Conservation (phyloP, 2,113 vertebrate species). For the Muntiacus muntjak region DNA sequence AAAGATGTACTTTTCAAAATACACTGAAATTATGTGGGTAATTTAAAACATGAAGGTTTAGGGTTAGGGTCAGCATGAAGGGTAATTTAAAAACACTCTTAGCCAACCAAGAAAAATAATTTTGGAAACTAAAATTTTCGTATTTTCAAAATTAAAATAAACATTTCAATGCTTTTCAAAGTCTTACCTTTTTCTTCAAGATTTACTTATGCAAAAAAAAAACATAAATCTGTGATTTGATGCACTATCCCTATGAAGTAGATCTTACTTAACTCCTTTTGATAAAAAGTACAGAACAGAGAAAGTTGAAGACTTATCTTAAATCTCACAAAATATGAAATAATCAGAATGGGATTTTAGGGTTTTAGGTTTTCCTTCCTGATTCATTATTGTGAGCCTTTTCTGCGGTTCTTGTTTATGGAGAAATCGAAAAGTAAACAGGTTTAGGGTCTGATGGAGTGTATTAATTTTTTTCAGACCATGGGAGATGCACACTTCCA, state of each 20-base stretch:
- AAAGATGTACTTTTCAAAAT: not conserved
- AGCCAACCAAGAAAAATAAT: not conserved
- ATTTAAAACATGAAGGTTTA: not conserved
- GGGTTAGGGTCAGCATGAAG: not conserved
- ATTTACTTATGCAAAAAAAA: not conserved
- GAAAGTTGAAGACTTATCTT: not conserved
- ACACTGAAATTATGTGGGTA: not conserved
- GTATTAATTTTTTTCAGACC: not conserved
- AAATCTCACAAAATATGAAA: not conserved
- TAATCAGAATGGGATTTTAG: not conserved
- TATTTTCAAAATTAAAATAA: not conserved
- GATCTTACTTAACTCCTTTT: not conserved
- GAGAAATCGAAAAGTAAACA: conserved; percentile 6
- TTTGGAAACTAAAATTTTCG: not conserved
- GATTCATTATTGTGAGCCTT: not conserved
- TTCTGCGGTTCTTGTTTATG: not conserved
- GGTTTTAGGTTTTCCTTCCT: not conserved
- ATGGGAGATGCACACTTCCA: not conserved
- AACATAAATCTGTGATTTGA: not conserved
- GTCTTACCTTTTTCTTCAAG: not conserved
- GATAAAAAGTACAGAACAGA: not conserved
- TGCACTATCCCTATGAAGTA: not conserved
- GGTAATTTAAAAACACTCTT: not conserved
- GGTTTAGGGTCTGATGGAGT: not conserved
- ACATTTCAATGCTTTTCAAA: not conserved